Conservation (phyloP, 1,140 invertebrate species). For the Leptinotarsa texana region DNA sequence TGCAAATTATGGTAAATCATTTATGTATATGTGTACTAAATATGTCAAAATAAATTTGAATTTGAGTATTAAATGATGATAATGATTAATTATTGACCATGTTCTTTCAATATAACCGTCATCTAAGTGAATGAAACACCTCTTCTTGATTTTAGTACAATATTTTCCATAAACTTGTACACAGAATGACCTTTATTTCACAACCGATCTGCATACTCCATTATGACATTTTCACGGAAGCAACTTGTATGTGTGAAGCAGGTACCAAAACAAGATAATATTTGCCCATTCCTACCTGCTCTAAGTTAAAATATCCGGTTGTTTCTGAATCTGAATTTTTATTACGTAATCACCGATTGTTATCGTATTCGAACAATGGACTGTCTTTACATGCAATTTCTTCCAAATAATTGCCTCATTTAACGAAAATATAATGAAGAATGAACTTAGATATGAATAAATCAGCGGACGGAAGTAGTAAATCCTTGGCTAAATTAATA, state of each 20-base stretch:
- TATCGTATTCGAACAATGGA: not conserved
- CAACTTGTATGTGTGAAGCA: not conserved
- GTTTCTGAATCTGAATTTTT: not conserved
- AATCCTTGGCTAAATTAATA: not conserved
- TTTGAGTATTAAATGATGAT: too few species aligned
- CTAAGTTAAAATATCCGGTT: not conserved
- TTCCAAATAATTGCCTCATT: constrained; percentile 1
- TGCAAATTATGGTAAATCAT: too few species aligned
- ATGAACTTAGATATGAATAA: constrained; percentile 1
- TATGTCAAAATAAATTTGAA: too few species aligned
- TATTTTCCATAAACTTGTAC: too few species aligned
- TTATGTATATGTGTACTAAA: too few species aligned
- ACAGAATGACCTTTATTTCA: too few species aligned
- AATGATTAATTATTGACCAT: too few species aligned
- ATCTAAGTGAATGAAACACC: too few species aligned
- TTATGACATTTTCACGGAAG: not conserved
- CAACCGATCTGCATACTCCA: too few species aligned
- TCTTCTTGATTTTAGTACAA: too few species aligned
- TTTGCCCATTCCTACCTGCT: not conserved
- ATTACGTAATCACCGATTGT: not conserved
- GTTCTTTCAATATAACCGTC: too few species aligned
- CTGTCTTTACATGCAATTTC: not conserved
- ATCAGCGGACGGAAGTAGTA: not conserved
- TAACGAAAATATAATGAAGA: not conserved
- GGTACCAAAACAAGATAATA: not conserved